Percentiles rank a stretch among this genome's conserved stretches.
Evolutionary conservation across 2,113 vertebrate species (phyloP).

Genomic region (Chaenogobius annularis): DNA sequence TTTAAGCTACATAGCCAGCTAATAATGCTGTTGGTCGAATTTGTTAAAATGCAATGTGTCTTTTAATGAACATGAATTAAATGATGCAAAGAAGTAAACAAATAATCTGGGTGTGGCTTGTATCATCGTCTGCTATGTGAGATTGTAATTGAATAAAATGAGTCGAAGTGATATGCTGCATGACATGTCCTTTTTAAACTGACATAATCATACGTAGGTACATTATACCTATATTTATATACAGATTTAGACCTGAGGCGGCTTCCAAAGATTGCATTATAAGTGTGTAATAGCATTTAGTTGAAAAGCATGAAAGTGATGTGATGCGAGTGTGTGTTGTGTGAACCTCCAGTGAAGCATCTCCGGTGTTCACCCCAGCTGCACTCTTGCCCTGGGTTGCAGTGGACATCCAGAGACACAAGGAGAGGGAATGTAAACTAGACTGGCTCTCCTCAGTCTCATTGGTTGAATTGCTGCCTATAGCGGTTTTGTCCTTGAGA

Average conservation of each 20-base stretch:
- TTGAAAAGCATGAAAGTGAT: background rate
- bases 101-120: background rate
- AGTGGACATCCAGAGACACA: conserved; percentile 45
- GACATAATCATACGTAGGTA: too few relatives aligned
- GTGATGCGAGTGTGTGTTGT: conserved; percentile 24
- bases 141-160: too few relatives aligned
- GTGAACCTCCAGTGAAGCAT: conserved; percentile 38
- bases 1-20: background rate
- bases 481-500: conserved; percentile 78
- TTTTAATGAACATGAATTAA: background rate
- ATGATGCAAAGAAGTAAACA: background rate
- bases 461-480: conserved; percentile 64
- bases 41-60: too few relatives aligned
- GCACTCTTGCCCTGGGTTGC: conserved; percentile 58
- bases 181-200: too few relatives aligned
- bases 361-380: conserved; percentile 61
- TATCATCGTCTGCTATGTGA: too few relatives aligned
- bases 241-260: background rate
- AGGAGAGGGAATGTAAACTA: conserved; percentile 58
- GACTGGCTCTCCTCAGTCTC: conserved; percentile 51
- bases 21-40: background rate
- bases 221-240: background rate
- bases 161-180: too few relatives aligned
- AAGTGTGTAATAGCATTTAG: background rate
- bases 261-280: background rate